Evolutionary conservation across 2,888 invertebrate genomes (phyloP).

Genomic region (Caenorhabditis sulstoni): DNA sequence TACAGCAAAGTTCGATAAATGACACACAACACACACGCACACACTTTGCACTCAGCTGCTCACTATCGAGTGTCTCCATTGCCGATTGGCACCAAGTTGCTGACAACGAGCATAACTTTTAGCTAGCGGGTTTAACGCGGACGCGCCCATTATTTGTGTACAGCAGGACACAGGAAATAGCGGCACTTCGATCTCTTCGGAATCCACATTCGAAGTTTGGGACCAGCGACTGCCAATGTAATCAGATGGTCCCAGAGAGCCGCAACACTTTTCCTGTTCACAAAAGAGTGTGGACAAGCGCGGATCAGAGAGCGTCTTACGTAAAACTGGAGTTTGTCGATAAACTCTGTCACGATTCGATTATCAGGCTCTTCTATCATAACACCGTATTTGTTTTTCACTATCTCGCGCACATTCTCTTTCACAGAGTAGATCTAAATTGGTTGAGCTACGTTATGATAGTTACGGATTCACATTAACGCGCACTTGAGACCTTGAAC

Average conservation of each 20-base stretch:
- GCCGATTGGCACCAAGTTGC: conserved; percentile 66
- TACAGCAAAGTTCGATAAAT: conserved; percentile 29
- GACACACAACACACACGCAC: conserved; percentile 27
- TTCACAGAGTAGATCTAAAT: conserved; percentile 52
- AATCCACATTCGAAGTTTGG: conserved; percentile 30
- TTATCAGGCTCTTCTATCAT: conserved; percentile 61
- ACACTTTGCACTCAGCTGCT: conserved; percentile 35
- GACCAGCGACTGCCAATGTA: conserved; percentile 65
- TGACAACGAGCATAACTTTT: conserved; percentile 72
- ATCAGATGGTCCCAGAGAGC: conserved; percentile 56
- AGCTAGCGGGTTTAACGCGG: conserved; percentile 71
- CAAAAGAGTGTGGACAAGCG: too few species aligned
- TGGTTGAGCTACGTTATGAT: not conserved
- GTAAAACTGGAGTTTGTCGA: conserved; percentile 75
- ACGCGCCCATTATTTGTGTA: conserved; percentile 69
- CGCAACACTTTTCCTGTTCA: conserved; percentile 65
- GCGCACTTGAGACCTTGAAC: conserved; percentile 13
- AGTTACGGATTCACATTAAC: not conserved
- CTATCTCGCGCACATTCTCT: conserved; percentile 63
- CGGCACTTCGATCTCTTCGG: conserved; percentile 55
- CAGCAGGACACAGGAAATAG: conserved; percentile 74
- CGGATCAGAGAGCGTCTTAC: too few species aligned
- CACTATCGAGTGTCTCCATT: conserved; percentile 72
- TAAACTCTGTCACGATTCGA: conserved; percentile 64
- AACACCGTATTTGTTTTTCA: conserved; percentile 73